Conservation (phyloP, 2,797 vertebrate species). For the Heterohyrax brucei region DNA sequence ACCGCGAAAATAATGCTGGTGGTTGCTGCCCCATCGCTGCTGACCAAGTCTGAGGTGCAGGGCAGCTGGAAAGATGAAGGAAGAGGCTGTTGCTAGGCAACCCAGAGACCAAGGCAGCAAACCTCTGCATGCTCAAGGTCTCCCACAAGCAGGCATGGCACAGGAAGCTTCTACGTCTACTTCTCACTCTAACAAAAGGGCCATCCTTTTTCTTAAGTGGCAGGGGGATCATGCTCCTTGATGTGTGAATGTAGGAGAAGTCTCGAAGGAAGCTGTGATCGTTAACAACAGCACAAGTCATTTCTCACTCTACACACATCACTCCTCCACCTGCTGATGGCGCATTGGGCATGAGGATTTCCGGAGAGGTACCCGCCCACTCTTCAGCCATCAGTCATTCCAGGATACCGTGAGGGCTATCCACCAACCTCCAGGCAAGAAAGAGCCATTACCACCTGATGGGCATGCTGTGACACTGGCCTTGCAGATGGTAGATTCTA, state of each 20-base stretch:
- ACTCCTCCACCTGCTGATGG: not conserved
- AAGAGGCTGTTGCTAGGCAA: not conserved
- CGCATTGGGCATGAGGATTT: conserved; percentile 17
- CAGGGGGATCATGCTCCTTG: not conserved
- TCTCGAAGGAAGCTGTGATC: conserved; percentile 27
- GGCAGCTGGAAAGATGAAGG: not conserved
- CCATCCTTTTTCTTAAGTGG: not conserved
- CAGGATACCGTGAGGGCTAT: conserved; percentile 20
- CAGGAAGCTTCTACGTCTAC: not conserved
- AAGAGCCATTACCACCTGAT: not conserved
- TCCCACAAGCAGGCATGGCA: too few species aligned
- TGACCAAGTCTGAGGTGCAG: not conserved
- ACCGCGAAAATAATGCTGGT: too few species aligned
- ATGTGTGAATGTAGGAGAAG: conserved; percentile 17
- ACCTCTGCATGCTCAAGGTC: not conserved
- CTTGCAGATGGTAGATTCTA: not conserved
- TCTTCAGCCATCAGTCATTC: not conserved
- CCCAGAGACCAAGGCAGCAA: not conserved
- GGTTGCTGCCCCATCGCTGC: not conserved
- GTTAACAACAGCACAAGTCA: not conserved
- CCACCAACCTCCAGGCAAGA: not conserved
- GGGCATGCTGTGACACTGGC: not conserved
- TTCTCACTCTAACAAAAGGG: not conserved
- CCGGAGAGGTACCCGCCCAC: not conserved
- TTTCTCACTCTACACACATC: conserved; percentile 10